Conservation (phyloP, 2,888 invertebrate genomes). For the Notocelia uddmanniana region DNA sequence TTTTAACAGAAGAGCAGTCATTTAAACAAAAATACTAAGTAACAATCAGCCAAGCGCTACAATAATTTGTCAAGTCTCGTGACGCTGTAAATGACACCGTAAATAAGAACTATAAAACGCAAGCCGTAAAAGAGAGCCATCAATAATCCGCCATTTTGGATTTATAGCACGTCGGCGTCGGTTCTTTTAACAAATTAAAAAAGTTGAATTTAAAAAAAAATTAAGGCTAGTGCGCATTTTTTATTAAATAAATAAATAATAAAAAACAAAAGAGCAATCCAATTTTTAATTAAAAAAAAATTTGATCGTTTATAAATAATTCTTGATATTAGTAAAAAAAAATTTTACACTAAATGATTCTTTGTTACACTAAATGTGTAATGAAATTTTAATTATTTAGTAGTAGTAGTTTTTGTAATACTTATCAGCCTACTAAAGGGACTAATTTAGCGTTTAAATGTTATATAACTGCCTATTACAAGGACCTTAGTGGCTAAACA, state of each 20-base stretch:
- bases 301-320: no score
- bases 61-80: constrained; percentile 49
- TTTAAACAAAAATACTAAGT: constrained; percentile 26
- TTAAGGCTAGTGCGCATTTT: not conserved
- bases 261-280: no score
- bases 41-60: constrained; percentile 21
- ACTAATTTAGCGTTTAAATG: no score
- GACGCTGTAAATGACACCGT: constrained; percentile 60
- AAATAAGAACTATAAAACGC: constrained; percentile 69
- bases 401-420: no score
- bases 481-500: not conserved
- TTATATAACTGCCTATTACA: not conserved
- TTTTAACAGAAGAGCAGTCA: constrained; percentile 2
- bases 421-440: no score
- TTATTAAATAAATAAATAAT: no score
- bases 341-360: no score
- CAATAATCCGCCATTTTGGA: constrained; percentile 68
- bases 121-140: constrained; percentile 74
- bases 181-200: constrained; percentile 48
- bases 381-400: no score
- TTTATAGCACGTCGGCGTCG: constrained; percentile 67
- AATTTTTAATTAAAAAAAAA: no score
- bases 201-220: constrained; percentile 60
- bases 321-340: no score
- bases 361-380: no score